phyloP scores from a whole-genome alignment of 2,888 invertebrate species.

The Sycophila texana region DNA sequence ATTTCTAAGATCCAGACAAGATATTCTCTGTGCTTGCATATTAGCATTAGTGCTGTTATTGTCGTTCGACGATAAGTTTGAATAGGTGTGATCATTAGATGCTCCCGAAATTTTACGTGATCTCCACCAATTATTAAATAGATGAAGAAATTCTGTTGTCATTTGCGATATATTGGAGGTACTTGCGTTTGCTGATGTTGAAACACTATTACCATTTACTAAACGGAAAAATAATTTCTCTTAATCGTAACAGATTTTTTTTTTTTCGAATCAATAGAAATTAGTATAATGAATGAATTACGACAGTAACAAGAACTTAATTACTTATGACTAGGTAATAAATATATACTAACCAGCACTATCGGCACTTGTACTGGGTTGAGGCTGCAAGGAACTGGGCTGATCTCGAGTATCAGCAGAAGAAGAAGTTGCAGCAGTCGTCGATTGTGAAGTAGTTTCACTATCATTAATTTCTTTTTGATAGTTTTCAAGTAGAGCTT shows the following conservation, averaged over 20 bases:
- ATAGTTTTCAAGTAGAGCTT: slow-evolving; percentile 63
- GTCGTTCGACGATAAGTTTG: slow-evolving; percentile 57
- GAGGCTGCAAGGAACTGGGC: slow-evolving; percentile 18
- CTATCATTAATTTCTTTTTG: slow-evolving; percentile 61
- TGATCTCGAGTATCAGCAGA: slow-evolving; percentile 10
- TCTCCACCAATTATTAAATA: too few species aligned
- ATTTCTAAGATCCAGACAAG: slow-evolving; percentile 11
- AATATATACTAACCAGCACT: slow-evolving; percentile 19
- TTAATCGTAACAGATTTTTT: not conserved
- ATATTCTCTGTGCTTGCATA: slow-evolving; percentile 61
- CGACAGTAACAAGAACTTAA: not conserved
- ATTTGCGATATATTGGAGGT: slow-evolving; percentile 60
- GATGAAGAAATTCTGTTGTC: slow-evolving; percentile 40
- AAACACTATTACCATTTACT: slow-evolving; percentile 20
- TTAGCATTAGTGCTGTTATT: not conserved
- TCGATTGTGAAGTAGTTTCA: slow-evolving; percentile 39
- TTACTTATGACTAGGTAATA: not conserved
- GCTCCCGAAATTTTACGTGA: slow-evolving; percentile 25
- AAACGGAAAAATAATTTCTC: not conserved
- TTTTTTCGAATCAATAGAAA: too few species aligned
- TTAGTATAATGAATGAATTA: too few species aligned
- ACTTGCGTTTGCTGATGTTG: slow-evolving; percentile 1
- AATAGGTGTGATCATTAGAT: slow-evolving; percentile 66
- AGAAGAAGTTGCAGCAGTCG: slow-evolving; percentile 38
- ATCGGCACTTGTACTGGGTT: slow-evolving; percentile 20